phyloP scores from a whole-genome alignment of 92 coral and sea anemone species.

The Epizoanthus scotinus region DNA sequence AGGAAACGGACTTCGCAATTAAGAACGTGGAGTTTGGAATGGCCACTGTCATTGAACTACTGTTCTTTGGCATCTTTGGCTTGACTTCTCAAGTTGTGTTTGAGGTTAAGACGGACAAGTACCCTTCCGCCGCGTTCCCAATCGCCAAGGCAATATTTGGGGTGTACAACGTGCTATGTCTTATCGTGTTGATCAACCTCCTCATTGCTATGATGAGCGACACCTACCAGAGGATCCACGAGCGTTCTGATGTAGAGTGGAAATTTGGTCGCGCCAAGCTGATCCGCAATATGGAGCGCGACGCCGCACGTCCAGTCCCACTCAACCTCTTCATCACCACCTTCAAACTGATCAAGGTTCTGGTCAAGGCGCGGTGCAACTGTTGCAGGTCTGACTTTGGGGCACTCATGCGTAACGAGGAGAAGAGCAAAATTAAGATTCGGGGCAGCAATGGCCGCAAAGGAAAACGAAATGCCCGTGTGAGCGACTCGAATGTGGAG shows the following conservation, averaged over 20 bases:
- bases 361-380: slow-evolving; percentile 74
- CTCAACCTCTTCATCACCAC: slow-evolving; percentile 80
- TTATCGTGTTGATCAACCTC: slow-evolving; percentile 84
- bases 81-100: slow-evolving; percentile 51
- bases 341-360: slow-evolving; percentile 55
- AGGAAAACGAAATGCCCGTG: slow-evolving; percentile 13
- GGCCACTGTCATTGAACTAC: slow-evolving; percentile 54
- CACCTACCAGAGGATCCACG: slow-evolving; percentile 92
- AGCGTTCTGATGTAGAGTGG: slow-evolving; percentile 92
- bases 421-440: slow-evolving; percentile 20
- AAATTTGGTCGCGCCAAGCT: slow-evolving; percentile 93
- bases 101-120: slow-evolving; percentile 15
- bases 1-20: slow-evolving; percentile 44
- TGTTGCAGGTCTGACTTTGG: slow-evolving; percentile 76
- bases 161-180: slow-evolving; percentile 77
- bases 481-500: slow-evolving; percentile 43
- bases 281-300: slow-evolving; percentile 94
- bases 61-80: slow-evolving; percentile 91
- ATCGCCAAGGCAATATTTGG: slow-evolving; percentile 86
- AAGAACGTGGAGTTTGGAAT: slow-evolving; percentile 42
- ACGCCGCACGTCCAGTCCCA: slow-evolving; percentile 84
- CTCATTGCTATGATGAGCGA: slow-evolving; percentile 99
- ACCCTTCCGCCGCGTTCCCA: slow-evolving; percentile 33
- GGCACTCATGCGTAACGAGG: slow-evolving; percentile 61
- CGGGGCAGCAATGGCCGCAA: slow-evolving; percentile 10